Evolutionary conservation across 2,888 invertebrate genomes (phyloP).

Genomic region (Megalurothrips usitatus): DNA sequence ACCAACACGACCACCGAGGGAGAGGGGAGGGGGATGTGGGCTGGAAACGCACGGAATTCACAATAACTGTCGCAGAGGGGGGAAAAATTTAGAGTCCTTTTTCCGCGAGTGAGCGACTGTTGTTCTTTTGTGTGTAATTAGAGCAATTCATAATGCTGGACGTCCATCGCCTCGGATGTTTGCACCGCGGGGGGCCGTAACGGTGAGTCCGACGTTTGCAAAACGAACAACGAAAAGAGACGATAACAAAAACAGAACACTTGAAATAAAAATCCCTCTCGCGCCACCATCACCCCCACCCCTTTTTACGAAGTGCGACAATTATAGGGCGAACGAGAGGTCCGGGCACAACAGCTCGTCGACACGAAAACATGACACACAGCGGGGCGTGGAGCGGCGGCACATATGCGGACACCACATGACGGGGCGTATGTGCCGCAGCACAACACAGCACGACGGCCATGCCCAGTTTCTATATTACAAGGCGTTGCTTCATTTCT

Average conservation of each 20-base stretch:
- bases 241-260: background rate
- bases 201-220: background rate
- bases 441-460: no score
- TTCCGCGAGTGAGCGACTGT: background rate
- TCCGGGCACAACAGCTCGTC: background rate
- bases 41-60: background rate
- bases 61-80: background rate
- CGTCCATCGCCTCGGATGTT: background rate
- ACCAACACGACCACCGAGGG: no score
- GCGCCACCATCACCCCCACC: background rate
- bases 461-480: no score
- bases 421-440: no score
- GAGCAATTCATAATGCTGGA: background rate
- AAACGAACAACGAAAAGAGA: background rate
- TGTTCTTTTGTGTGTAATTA: background rate
- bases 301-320: background rate
- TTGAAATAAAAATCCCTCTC: background rate
- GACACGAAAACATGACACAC: background rate
- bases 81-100: background rate
- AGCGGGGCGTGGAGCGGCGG: no score
- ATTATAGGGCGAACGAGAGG: conserved; percentile 24
- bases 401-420: no score
- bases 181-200: background rate
- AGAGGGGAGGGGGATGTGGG: background rate
- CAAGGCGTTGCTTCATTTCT: no score